Percentiles rank a stretch among this genome's conserved stretches.
Conservation (phyloP, 1,140 invertebrate species). For the Trypoxylus dichotomus region DNA sequence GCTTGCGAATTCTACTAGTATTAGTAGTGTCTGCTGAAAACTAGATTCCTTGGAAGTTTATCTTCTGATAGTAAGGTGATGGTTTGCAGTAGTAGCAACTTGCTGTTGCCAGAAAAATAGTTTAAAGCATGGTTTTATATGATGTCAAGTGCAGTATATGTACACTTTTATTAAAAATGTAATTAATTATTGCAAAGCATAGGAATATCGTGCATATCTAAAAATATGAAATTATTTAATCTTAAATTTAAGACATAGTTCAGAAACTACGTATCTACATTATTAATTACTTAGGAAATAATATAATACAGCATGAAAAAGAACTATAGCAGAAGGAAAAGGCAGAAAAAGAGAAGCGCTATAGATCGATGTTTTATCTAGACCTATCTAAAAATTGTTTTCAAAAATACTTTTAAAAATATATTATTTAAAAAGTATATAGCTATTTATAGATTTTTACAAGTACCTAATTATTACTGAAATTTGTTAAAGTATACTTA, state of each 20-base stretch:
- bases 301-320: background rate
- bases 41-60: too few relatives aligned
- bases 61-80: too few relatives aligned
- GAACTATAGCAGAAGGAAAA: background rate
- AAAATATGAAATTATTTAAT: background rate
- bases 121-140: too few relatives aligned
- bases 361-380: background rate
- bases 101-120: too few relatives aligned
- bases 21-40: too few relatives aligned
- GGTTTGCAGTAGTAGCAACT: too few relatives aligned
- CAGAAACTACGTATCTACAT: background rate
- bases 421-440: background rate
- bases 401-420: constrained; percentile 1
- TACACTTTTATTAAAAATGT: too few relatives aligned
- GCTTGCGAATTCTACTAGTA: too few relatives aligned
- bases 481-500: constrained; percentile 21
- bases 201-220: background rate
- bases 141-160: too few relatives aligned
- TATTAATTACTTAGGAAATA: background rate
- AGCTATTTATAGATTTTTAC: background rate
- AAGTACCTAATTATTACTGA: constrained; percentile 13
- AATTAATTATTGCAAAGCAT: background rate
- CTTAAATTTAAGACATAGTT: background rate
- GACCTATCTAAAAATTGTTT: background rate
- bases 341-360: background rate